phyloP scores from a whole-genome alignment of 2,797 vertebrate genomes.

The Sphaeramia orbicularis region DNA sequence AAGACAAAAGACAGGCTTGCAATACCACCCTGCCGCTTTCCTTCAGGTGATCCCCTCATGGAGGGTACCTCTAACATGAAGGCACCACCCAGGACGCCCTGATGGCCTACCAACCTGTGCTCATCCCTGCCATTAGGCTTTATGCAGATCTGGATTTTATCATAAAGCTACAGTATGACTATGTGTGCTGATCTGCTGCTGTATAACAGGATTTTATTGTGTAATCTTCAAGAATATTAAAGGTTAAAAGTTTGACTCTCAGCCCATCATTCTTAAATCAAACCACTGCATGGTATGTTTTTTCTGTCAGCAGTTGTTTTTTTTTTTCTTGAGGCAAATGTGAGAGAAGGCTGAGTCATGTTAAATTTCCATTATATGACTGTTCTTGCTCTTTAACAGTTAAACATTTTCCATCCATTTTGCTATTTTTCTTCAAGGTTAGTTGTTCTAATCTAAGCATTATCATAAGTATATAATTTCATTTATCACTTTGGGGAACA shows the following conservation, averaged over 20 bases:
- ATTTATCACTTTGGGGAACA: background rate
- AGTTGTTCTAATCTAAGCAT: background rate
- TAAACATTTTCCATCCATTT: background rate
- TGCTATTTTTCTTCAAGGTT: background rate
- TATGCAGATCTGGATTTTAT: slow-evolving; percentile 43
- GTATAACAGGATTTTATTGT: slow-evolving; percentile 3
- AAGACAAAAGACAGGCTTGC: slow-evolving; percentile 22
- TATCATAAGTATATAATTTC: background rate
- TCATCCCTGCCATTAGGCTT: slow-evolving; percentile 22
- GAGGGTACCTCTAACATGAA: slow-evolving; percentile 24
- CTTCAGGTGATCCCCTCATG: slow-evolving; percentile 31
- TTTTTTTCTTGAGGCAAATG: background rate
- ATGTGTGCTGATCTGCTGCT: slow-evolving; percentile 9
- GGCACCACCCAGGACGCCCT: slow-evolving; percentile 52
- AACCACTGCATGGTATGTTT: background rate
- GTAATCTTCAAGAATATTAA: slow-evolving; percentile 9
- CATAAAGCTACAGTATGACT: slow-evolving; percentile 23
- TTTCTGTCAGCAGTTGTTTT: background rate
- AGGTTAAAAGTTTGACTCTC: background rate
- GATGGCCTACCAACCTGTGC: slow-evolving; percentile 36
- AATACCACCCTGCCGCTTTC: background rate
- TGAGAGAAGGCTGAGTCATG: background rate
- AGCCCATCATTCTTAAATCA: background rate
- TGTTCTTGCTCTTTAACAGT: background rate
- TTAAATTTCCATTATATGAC: background rate